Evolutionary conservation across 2,888 invertebrate genomes (phyloP).

Genomic region (Cantharis flavilabris): DNA sequence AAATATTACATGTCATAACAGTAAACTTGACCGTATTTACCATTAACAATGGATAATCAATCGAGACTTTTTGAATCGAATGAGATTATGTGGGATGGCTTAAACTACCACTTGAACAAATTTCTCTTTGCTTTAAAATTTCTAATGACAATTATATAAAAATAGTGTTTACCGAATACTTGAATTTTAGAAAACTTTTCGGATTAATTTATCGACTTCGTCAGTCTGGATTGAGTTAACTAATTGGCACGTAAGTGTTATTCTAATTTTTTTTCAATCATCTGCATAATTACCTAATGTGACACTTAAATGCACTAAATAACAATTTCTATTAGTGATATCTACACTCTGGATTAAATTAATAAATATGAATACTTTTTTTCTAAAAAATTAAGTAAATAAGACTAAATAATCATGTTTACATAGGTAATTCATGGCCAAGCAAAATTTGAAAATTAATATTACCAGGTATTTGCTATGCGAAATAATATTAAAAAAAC

Average conservation of each 20-base stretch:
- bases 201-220: neutral
- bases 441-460: neutral
- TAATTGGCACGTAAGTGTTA: neutral
- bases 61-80: neutral
- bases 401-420: neutral
- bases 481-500: neutral
- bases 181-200: neutral
- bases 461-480: neutral
- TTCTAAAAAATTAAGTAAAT: neutral
- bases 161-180: neutral
- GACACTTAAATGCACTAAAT: neutral
- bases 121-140: slow-evolving; percentile 4
- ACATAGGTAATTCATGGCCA: neutral
- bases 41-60: neutral
- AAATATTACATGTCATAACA: neutral
- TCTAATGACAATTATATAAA: neutral
- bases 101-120: neutral
- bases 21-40: neutral
- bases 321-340: neutral
- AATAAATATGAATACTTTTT: neutral
- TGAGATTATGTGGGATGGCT: neutral
- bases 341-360: neutral
- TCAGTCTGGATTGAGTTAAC: neutral
- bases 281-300: neutral
- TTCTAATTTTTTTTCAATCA: neutral